Evolutionary conservation across 92 coral and sea anemone species (phyloP).

Genomic region (Epizoanthus illoricatus): DNA sequence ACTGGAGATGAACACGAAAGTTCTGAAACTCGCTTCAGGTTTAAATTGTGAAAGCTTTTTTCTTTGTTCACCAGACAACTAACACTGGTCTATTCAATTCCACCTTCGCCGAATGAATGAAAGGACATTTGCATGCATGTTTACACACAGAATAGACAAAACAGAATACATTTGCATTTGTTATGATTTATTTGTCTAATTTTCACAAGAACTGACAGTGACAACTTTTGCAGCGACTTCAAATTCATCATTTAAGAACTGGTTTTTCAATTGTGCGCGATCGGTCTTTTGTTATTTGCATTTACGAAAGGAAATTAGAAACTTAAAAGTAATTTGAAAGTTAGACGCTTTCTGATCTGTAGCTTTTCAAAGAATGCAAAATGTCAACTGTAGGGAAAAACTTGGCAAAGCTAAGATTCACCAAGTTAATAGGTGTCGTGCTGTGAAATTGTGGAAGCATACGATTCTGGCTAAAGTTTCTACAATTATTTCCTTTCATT

Average conservation of each 20-base stretch:
- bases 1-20: constrained; percentile 8
- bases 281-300: not conserved
- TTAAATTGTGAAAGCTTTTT: not conserved
- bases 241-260: constrained; percentile 13
- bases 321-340: not conserved
- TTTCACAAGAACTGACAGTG: constrained; percentile 45
- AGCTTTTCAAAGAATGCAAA: not conserved
- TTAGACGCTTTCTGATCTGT: not conserved
- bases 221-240: constrained; percentile 4
- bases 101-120: constrained; percentile 56
- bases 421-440: not conserved
- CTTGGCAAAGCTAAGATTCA: no score
- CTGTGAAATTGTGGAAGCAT: not conserved
- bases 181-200: constrained; percentile 48
- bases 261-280: not conserved
- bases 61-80: constrained; percentile 47
- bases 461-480: not conserved
- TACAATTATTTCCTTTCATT: not conserved
- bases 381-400: not conserved
- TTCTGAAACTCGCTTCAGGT: not conserved
- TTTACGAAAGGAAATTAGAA: not conserved
- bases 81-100: constrained; percentile 47
- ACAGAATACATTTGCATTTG: constrained; percentile 68
- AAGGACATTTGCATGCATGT: constrained; percentile 73
- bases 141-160: constrained; percentile 57